Evolutionary conservation across 1,140 invertebrate genomes (phyloP).

Genomic region (Euschistus heros): DNA sequence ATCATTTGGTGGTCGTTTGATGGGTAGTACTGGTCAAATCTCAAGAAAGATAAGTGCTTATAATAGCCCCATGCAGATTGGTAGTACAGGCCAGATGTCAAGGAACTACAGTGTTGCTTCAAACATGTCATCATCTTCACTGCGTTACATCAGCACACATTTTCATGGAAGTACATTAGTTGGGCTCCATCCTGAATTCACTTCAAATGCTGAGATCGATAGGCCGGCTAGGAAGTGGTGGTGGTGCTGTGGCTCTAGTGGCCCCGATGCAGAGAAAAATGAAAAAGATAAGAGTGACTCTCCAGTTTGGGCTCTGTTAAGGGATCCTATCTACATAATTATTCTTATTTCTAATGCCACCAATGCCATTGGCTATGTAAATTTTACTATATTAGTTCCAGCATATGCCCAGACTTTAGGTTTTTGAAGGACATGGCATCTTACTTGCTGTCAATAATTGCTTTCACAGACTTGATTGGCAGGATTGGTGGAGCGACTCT

Average conservation of each 20-base stretch:
- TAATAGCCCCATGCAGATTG: slow-evolving; percentile 32
- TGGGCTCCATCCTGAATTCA: slow-evolving; percentile 61
- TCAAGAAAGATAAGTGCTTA: slow-evolving; percentile 47
- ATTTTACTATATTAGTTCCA: slow-evolving; percentile 69
- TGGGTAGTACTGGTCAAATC: slow-evolving; percentile 42
- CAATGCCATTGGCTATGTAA: slow-evolving; percentile 74
- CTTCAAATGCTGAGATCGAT: slow-evolving; percentile 62
- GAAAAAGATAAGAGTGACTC: background rate
- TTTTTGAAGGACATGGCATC: slow-evolving; percentile 55
- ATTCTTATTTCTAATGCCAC: slow-evolving; percentile 73
- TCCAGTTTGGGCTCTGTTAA: slow-evolving; percentile 40
- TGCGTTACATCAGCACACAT: slow-evolving; percentile 70
- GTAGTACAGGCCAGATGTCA: slow-evolving; percentile 28
- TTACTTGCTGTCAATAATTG: slow-evolving; percentile 64
- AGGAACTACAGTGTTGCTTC: slow-evolving; percentile 33
- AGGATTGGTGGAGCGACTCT: slow-evolving; percentile 69
- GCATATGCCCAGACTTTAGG: slow-evolving; percentile 55
- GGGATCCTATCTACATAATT: slow-evolving; percentile 67
- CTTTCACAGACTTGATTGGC: slow-evolving; percentile 63
- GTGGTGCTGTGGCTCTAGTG: slow-evolving; percentile 28
- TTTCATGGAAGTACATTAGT: slow-evolving; percentile 72
- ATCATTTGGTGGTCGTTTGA: slow-evolving; percentile 26
- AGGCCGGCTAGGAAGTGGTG: slow-evolving; percentile 47
- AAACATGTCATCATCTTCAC: slow-evolving; percentile 56
- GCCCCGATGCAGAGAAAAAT: background rate